Evolutionary conservation across 2,113 vertebrate genomes (phyloP).

Genomic region (Pollimyrus isidori): DNA sequence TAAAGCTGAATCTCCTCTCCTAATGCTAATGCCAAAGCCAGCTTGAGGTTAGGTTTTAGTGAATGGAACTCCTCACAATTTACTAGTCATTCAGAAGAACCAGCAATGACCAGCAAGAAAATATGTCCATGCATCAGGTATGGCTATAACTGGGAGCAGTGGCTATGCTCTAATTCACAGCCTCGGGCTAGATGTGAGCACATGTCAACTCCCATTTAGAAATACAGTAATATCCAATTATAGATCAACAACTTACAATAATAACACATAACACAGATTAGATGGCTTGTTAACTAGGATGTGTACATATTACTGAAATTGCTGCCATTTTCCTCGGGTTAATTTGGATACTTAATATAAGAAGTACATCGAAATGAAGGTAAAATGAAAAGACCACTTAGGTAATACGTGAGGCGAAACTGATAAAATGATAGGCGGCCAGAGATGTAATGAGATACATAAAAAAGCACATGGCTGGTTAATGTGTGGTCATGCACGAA

Average conservation of each 20-base stretch:
- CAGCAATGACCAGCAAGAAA: not conserved
- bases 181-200: not conserved
- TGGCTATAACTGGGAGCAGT: not conserved
- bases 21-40: not conserved
- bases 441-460: conserved; percentile 8
- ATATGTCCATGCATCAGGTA: not conserved
- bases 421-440: not conserved
- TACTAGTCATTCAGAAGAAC: not conserved
- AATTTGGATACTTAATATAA: not conserved
- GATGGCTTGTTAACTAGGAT: not conserved
- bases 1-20: not conserved
- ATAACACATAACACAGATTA: not conserved
- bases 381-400: not conserved
- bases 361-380: not conserved
- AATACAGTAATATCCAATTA: conserved; percentile 1
- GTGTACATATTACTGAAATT: not conserved
- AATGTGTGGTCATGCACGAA: not conserved
- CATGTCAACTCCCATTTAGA: not conserved
- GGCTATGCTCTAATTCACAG: not conserved
- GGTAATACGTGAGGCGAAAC: not conserved
- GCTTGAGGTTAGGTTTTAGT: not conserved
- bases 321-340: not conserved
- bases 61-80: not conserved
- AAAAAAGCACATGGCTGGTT: not conserved
- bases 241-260: not conserved